Evolutionary conservation across 2,888 invertebrate genomes (phyloP).

Genomic region (Sipha maydis): DNA sequence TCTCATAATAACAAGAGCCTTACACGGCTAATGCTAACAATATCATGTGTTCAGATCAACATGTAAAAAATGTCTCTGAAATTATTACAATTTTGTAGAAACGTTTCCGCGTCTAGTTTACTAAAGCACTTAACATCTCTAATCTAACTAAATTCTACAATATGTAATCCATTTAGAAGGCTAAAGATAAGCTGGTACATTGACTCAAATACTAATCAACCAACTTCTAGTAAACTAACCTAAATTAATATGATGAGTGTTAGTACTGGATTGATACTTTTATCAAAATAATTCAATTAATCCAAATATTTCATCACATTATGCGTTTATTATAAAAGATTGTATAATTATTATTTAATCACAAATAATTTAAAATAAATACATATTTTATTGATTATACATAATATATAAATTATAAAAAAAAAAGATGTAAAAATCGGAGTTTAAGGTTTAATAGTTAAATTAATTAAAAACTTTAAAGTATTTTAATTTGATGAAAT

Average conservation of each 20-base stretch:
- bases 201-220: neutral
- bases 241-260: neutral
- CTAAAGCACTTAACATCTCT: neutral
- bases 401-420: no score
- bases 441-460: no score
- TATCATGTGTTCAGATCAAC: neutral
- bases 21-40: no score
- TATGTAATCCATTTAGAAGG: neutral
- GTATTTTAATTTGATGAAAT: no score
- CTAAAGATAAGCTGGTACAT: neutral
- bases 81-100: no score
- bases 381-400: no score
- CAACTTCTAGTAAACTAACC: neutral
- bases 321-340: neutral
- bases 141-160: neutral
- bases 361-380: no score
- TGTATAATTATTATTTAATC: no score
- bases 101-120: neutral
- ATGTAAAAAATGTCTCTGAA: no score
- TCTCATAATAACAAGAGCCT: no score
- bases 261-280: neutral
- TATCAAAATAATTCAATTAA: neutral
- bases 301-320: neutral
- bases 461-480: no score
- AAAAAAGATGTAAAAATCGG: no score